Conservation (phyloP, 2,113 vertebrate species). For the Apodemus sylvaticus region DNA sequence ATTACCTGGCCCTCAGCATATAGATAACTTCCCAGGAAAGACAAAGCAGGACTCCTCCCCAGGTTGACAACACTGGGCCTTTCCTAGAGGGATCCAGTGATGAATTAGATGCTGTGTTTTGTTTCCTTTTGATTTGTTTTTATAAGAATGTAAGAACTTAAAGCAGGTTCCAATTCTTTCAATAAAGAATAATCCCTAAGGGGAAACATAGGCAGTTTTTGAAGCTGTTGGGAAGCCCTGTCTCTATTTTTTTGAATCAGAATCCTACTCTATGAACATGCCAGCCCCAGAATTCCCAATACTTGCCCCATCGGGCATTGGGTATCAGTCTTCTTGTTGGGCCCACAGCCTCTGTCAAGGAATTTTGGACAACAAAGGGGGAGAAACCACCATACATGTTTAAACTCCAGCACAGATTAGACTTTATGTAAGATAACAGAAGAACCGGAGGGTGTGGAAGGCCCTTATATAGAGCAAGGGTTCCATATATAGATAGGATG, state of each 20-base stretch:
- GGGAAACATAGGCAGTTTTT: constrained; percentile 32
- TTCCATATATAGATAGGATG: background rate
- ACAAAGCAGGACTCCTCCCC: constrained; percentile 23
- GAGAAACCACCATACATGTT: background rate
- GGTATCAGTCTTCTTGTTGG: background rate
- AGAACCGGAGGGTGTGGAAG: background rate
- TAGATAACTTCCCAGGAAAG: constrained; percentile 35
- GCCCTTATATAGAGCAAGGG: background rate
- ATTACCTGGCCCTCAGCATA: constrained; percentile 26
- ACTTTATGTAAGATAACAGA: background rate
- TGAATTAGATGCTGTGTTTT: constrained; percentile 45
- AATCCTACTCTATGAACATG: background rate
- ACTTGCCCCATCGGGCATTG: fast-evolving
- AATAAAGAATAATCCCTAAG: constrained; percentile 51
- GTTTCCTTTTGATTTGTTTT: constrained; percentile 69
- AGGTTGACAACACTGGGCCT: constrained; percentile 35
- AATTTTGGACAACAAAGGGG: background rate
- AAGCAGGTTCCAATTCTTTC: constrained; percentile 52
- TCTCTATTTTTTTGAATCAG: constrained; percentile 40
- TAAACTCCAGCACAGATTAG: background rate
- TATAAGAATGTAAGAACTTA: constrained; percentile 49
- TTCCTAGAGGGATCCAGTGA: constrained; percentile 40
- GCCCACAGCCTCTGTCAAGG: background rate
- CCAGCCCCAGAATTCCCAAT: background rate
- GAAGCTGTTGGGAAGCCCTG: background rate